Base-by-base conservation (phyloP, 2,797 vertebrate genomes). In the Pseudomugil tenellus region DNA sequence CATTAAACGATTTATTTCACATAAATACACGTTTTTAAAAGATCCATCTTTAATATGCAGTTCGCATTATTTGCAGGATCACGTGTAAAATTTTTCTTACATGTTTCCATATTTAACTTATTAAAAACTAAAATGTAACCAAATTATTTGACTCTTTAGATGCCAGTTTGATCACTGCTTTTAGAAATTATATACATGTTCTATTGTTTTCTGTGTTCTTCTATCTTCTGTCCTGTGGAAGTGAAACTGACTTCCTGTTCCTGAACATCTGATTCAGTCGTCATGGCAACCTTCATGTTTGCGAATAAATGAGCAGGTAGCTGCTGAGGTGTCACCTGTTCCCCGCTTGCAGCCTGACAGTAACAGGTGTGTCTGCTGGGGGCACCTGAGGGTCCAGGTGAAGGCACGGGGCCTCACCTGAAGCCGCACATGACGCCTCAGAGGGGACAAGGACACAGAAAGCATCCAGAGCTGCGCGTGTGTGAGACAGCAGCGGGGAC, bases 351-450 rank as follows among this genome's bases (percentile, higher is more conserved):
- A 63, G 60, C 64, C 1, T 28, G 46, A 54, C 74, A 72, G 77
- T 17, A 80, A 46, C 67, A 77, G 71, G 71, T 63, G 71, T 63
- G 79, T 62, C 39, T 76, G 64, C 39, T 52, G 76, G 76, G 77
- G 73, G 31, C 76, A 58, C 55, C 62, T 51, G 69, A 37, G 29
- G 61, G 63, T 63, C 58, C 23, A 1, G 0, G 70, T 74, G 67
- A 37, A 0, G 43, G 6, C n/a, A 13, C 1, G 11, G 13, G 10
- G 34, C 35, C 14, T 39, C 35, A 39, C 3, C 35, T 39, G 35
- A 39, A 14, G 14, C 35, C 1, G 4, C 3, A 31, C 6, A 6
- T 6, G 29, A 31, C 6, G 29, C 3, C 6, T 31, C 29, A 31
- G 29, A 31, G 29, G 3, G 29, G 6, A 6, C 3, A 31, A 3